Base-by-base conservation (phyloP, 2,797 vertebrate genomes). In the Acanthurus lineatus region DNA sequence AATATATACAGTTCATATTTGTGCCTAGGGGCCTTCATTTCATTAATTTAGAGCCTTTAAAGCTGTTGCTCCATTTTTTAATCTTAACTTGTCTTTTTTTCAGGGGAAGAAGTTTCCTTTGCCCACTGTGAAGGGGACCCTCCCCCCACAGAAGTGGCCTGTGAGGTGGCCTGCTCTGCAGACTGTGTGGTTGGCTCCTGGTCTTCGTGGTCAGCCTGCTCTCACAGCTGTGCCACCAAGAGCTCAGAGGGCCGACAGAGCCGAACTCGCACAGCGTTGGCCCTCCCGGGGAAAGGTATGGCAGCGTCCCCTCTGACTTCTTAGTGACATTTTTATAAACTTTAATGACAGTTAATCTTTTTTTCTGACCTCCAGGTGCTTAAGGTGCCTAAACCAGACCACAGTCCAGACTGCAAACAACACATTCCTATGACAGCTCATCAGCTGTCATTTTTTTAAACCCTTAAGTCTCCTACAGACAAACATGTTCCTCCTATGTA, bases 101-200 rank as follows among this genome's bases (percentile, higher is more conserved):
- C 8, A 99, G 98, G 96, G 68, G 92, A 94, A 57, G 90, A 92
- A 6, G 96, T 96, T 2, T 84, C 95, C 2, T 67, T 77, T 14
- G 86, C 85, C 66, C 82, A 94, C 64, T 99, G 98, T 86, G 87
- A 88, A 15, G 94, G 95, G 0, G 79, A 90, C 4, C 92, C 93
- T 16, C 96, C 87, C 1, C 90, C 95, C 5, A 83, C 92, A 45
- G 82, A 86, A 32, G 88, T 90, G 64, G 20, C 88, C 32, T 99
- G 98, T 73, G 96, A 97, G 76, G 93, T 97, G 70, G 91, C 97
- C 2, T 99, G 98, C 87, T 91, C 95, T 1, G 92, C 90, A 74
- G 98, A 99, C 83, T 99, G 98, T 57, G 96, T 98, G 63, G 73
- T 97, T 20, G 95, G 95, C 0, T 91, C 96, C 65, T 99, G 98